Evolutionary conservation across 92 coral and sea anemone genomes (phyloP), one percentile per base, ranked within the genome.

Genomic region (Metridium senile): DNA sequence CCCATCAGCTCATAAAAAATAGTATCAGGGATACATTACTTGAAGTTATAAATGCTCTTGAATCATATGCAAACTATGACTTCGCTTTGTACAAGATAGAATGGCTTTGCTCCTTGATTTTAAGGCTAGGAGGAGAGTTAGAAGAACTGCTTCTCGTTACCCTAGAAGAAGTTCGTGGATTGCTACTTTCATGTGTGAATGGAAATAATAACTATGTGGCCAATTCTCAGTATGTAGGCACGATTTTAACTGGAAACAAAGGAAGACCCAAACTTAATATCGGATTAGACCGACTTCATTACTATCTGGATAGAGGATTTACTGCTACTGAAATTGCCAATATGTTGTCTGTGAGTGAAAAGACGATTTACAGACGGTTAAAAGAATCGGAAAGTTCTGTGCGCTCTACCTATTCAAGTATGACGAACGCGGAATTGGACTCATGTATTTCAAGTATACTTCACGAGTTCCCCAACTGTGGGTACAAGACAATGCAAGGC

Each of bases 341-440:
- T 46, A 46, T 85, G 74, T 54, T 85, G 46, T 47, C 84, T 7
- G 87, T 85, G 52, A 86, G 80, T 45, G 34, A 45, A 25, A 85
- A 85, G 72, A 89, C 93, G 65, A 75, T 89, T 53, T 77, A 81
- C 81, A 89, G 89, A 63, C 62, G 89, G 66, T 79, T 89, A 31
- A 66, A 62, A 57, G 87, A 85, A 58, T 51, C 68, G 59, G 83
- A 74, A 33, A 71, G 81, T 11, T 65, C 89, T 23, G 79, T 85
- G 43, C 57, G 85, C 26, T 65, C 81, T 11, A 72, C 85, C 27
- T 89, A 89, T 70, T 74, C 85, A 25, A 43, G 49, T 30, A 62
- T 89, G 58, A 76, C 30, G 32, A 87, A 81, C 34, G 49, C 11
- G 6, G 85, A 89, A 53, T 62, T 85, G 72, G 87, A 84, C 47